Evolutionary conservation across 2,797 vertebrate genomes (phyloP).

Genomic region (Paramormyrops hopkinsi): DNA sequence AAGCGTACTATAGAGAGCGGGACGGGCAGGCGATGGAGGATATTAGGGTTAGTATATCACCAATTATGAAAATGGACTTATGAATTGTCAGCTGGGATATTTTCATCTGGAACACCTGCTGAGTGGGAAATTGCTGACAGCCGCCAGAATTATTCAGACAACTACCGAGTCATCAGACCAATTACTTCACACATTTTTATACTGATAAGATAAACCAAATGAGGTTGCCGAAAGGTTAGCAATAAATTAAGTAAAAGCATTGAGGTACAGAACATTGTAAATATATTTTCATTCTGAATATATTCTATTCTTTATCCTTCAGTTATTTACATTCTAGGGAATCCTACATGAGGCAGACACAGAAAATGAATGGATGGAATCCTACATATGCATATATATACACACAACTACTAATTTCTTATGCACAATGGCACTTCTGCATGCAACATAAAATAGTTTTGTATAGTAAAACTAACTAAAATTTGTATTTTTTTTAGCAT

Average conservation of each 20-base stretch:
- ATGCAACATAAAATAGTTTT: not conserved
- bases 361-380: not conserved
- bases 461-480: not conserved
- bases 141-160: not conserved
- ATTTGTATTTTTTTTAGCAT: not conserved
- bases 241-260: not conserved
- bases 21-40: not conserved
- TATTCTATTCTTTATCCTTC: not conserved
- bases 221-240: not conserved
- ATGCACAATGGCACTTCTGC: not conserved
- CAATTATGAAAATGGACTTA: conserved; percentile 5
- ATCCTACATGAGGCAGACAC: not conserved
- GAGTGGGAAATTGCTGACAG: not conserved
- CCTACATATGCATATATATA: not conserved
- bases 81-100: not conserved
- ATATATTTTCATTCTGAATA: no score
- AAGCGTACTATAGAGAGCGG: not conserved
- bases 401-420: not conserved
- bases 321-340: not conserved
- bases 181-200: not conserved
- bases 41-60: not conserved
- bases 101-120: not conserved
- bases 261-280: not conserved
- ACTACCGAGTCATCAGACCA: not conserved
- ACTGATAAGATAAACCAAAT: not conserved